Base-by-base conservation (phyloP, 2,888 invertebrate species). In the Koerneria pararmatus region DNA sequence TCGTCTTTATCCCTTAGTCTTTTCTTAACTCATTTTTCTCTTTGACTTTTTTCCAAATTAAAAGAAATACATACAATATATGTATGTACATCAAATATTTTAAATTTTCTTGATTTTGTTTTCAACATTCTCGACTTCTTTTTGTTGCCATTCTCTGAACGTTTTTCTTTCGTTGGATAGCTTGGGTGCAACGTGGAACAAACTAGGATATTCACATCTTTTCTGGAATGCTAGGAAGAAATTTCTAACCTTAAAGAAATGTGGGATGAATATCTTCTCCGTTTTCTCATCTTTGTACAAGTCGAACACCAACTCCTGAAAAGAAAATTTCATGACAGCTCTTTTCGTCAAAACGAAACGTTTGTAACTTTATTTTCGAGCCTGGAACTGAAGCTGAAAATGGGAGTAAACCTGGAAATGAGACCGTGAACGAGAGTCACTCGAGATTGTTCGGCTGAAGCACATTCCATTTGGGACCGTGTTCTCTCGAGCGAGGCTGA, bases 211-310 rank as follows among this genome's bases (percentile, higher is more conserved):
- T n/a, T n/a, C n/a, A n/a, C n/a, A n/a, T n/a, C n/a, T n/a, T n/a
- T n/a, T n/a, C n/a, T n/a, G n/a, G n/a, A n/a, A n/a, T n/a, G n/a
- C n/a, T n/a, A n/a, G n/a, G n/a, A n/a, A n/a, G n/a, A n/a, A n/a
- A n/a, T n/a, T n/a, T n/a, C 29, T 34, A 37, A 75, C 77, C 67
- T 75, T 78, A 65, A 78, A 76, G 66, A 78, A 78, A 15, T 70
- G 48, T 1, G 75, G 73, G 29, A 76, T 63, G 61, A 71, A 76
- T 3, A 78, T 73, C 67, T 72, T 74, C 41, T 72, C 72, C 4
- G 73, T 78, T 15, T 69, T 69, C 24, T 74, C 74, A 60, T 78
- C 76, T 27, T 73, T 72, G 67, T 76, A 78, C 35, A 78, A 63
- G 60, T 78, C 77, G 60, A 78, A 78, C 5, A 78, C 67, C 63